Base-by-base conservation (phyloP, 2,797 vertebrate species). In the Tamandua tetradactyla region DNA sequence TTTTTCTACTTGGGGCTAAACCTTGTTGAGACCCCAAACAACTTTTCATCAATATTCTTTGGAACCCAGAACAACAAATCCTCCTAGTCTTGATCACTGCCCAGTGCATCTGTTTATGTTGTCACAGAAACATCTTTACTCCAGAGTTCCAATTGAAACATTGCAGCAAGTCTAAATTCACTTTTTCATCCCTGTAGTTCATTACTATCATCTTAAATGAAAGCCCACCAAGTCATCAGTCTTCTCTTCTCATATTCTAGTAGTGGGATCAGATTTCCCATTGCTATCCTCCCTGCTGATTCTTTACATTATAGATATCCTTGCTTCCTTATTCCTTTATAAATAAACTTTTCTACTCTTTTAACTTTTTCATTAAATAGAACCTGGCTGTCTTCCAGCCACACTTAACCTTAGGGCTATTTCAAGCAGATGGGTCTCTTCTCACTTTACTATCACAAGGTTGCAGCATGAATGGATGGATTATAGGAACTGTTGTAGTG, bases 41-140 rank as follows among this genome's bases (percentile, higher is more conserved):
- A 52, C 44, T 30, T 17, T 23, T 35, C 44, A n/a, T 20, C 52
- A 44, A 52, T 40, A 20, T 0, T 87, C 1, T 86, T 66, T 74
- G 76, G 35, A 91, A 62, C n/a, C 59, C 30, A 27, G 57, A 68
- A n/a, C 40, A 37, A 8, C 25, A 57, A n/a, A 92, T 89, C 6
- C 4, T 32, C 52, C 10, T 64, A 55, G 14, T 42, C 44, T 85
- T 64, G 37, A 20, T 57, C 57, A 79, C 0, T 62, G 76, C 78
- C 27, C 32, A 30, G 27, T 27, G 47, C 82, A 76, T 83, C 37
- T 75, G 78, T 81, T 86, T 84, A 35, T 82, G 85, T 93, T 89
- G 32, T 87, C 20, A 18, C 37, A 61, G 81, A 62, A 47, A 49
- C 32, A 44, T 47, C 37, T 68, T 66, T 22, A 49, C 22, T 66